Evolutionary conservation across 2,797 vertebrate species (phyloP).

Genomic region (Sitta carolinensis): DNA sequence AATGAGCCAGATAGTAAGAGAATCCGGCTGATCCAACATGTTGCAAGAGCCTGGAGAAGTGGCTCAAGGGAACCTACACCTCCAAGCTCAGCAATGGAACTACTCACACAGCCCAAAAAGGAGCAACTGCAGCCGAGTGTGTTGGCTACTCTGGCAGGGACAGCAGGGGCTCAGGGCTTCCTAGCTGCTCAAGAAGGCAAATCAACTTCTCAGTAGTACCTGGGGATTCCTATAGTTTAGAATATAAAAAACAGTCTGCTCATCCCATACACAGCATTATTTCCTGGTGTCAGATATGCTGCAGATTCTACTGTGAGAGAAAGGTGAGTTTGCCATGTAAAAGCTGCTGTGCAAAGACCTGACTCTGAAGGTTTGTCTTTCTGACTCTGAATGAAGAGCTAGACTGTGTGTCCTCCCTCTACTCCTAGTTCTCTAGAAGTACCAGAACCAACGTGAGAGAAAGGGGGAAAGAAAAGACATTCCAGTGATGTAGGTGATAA

Average conservation of each 20-base stretch:
- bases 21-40: neutral
- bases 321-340: neutral
- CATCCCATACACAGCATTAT: neutral
- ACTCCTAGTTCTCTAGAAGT: neutral
- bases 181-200: neutral
- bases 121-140: accelerated
- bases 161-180: neutral
- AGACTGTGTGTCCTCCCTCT: neutral
- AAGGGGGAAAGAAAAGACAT: neutral
- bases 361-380: neutral
- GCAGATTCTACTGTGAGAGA: neutral
- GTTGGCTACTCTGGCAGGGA: neutral
- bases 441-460: neutral
- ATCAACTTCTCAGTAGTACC: neutral
- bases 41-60: slow-evolving; percentile 4
- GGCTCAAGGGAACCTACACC: neutral
- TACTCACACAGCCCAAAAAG: accelerated
- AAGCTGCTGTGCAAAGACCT: neutral
- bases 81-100: neutral
- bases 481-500: neutral
- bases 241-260: neutral
- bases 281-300: neutral
- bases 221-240: neutral
- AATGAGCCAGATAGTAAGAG: slow-evolving; percentile 32
- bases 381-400: neutral